Percentiles rank a stretch among this genome's conserved stretches.
phyloP scores from a whole-genome alignment of 2,888 invertebrate species.

The Cephus spinipes region DNA sequence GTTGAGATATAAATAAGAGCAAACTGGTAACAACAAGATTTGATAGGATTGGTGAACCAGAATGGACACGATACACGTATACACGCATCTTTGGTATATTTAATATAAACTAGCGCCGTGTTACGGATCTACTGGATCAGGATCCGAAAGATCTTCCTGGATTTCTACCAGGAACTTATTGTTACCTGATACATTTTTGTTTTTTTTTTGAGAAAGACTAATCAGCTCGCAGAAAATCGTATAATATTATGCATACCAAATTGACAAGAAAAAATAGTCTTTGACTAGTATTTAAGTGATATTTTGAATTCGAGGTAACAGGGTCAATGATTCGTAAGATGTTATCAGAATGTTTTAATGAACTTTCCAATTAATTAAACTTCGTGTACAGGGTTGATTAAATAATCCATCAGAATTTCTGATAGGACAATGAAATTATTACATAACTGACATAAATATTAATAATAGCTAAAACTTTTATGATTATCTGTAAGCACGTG shows the following conservation, averaged over 20 bases:
- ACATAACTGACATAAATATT: not conserved
- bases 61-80: not conserved
- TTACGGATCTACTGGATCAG: not conserved
- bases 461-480: not conserved
- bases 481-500: not conserved
- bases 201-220: not conserved
- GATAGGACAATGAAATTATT: not conserved
- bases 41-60: not conserved
- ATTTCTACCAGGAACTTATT: not conserved
- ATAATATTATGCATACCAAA: not conserved
- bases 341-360: not conserved
- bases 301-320: not conserved
- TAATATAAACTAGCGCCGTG: not conserved
- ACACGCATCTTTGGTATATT: not conserved
- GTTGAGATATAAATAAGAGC: slow-evolving; percentile 11
- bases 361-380: not conserved
- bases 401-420: not conserved
- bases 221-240: not conserved
- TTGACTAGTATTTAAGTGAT: not conserved
- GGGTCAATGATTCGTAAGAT: not conserved
- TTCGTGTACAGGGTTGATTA: not conserved
- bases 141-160: not conserved
- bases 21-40: slow-evolving; percentile 2
- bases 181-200: not conserved
- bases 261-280: not conserved